Evolutionary conservation across 2,888 invertebrate genomes (phyloP).

Genomic region (Globia sparganii): DNA sequence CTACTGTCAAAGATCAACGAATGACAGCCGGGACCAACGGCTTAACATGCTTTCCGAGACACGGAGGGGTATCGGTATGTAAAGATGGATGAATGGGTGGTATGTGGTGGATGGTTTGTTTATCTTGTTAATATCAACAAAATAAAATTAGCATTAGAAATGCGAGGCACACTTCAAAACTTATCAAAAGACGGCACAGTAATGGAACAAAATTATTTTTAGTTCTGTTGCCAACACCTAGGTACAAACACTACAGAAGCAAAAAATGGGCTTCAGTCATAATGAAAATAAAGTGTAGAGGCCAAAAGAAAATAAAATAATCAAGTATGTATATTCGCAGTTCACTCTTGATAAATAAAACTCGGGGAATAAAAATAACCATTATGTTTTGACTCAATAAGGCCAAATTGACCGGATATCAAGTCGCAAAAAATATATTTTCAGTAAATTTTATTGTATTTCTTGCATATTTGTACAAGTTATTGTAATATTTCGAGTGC

Average conservation of each 20-base stretch:
- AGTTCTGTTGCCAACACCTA: background rate
- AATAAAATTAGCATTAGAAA: background rate
- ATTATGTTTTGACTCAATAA: background rate
- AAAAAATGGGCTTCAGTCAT: background rate
- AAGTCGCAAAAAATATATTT: background rate
- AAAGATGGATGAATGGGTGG: too few species aligned
- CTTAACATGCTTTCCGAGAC: too few species aligned
- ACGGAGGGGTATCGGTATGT: too few species aligned
- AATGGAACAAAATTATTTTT: background rate
- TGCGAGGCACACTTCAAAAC: background rate
- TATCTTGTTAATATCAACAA: too few species aligned
- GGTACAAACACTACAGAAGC: background rate
- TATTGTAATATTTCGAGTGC: background rate
- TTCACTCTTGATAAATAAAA: background rate
- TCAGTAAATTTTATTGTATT: constrained; percentile 3
- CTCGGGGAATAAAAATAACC: constrained; percentile 1
- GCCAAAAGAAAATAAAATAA: background rate
- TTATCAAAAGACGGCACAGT: background rate
- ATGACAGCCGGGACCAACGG: too few species aligned
- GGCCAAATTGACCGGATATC: background rate
- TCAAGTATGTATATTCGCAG: background rate
- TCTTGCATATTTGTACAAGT: background rate
- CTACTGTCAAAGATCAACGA: too few species aligned
- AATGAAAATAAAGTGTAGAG: background rate
- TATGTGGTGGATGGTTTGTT: too few species aligned